Evolutionary conservation across 64 coral and sea anemone species (phyloP).

Genomic region (Stylophora pistillata): DNA sequence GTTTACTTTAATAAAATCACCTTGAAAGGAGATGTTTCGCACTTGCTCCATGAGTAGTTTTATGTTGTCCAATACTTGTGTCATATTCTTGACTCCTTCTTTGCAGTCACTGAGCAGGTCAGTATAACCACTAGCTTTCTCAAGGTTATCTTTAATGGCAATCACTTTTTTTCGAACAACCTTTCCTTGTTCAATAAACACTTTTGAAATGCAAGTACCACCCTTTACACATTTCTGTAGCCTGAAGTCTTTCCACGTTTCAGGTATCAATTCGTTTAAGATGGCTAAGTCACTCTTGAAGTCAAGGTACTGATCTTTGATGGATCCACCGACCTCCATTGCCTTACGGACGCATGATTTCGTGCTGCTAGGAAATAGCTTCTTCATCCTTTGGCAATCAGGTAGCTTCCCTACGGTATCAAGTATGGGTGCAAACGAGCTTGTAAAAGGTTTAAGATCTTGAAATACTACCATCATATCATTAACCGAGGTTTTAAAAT

Average conservation of each 20-base stretch:
- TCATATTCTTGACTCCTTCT: conserved; percentile 49
- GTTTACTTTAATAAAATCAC: conserved; percentile 74
- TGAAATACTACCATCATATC: conserved; percentile 63
- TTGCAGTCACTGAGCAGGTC: conserved; percentile 61
- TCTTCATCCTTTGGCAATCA: conserved; percentile 61
- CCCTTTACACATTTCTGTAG: conserved; percentile 89
- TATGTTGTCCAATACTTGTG: conserved; percentile 52
- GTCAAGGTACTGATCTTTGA: conserved; percentile 48
- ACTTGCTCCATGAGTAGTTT: conserved; percentile 75
- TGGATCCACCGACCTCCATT: conserved; percentile 55
- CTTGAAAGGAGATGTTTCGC: conserved; percentile 79
- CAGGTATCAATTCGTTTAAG: conserved; percentile 62
- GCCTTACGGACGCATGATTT: conserved; percentile 70
- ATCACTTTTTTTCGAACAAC: conserved; percentile 49
- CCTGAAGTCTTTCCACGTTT: conserved; percentile 72
- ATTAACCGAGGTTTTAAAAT: conserved; percentile 45
- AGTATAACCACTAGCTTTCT: conserved; percentile 75
- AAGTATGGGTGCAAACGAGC: conserved; percentile 80
- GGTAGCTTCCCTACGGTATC: conserved; percentile 61
- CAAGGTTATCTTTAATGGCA: conserved; percentile 44
- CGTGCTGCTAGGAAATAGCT: conserved; percentile 57
- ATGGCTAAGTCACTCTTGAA: conserved; percentile 53
- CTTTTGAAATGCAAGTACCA: conserved; percentile 77
- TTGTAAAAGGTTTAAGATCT: conserved; percentile 79
- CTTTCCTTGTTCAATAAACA: conserved; percentile 86